Percentiles rank a stretch among this genome's conserved stretches.
These are phyloP conservation scores for Isoperla grammatica DNA, from an alignment of 2,888 invertebrate genomes.

Conservation along the genomic window DNA sequence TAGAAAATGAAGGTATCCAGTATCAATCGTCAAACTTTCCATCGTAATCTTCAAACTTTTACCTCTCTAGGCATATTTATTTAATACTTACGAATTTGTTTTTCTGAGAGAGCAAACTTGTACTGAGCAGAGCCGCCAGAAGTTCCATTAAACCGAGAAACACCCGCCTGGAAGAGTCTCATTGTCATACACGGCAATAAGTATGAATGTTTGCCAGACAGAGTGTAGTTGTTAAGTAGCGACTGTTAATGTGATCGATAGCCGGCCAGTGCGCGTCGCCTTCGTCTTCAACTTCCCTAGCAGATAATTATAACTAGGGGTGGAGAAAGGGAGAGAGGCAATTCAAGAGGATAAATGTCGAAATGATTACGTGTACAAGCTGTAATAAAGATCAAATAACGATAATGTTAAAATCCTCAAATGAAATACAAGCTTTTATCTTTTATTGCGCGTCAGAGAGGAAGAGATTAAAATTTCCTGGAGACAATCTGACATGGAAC, in stretches of 20 bases:
- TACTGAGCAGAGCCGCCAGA: too few species aligned
- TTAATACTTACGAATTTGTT: too few species aligned
- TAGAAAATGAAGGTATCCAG: too few species aligned
- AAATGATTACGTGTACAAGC: conserved; percentile 23
- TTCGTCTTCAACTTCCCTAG: conserved; percentile 1
- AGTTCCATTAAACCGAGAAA: too few species aligned
- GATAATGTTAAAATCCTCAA: conserved; percentile 23
- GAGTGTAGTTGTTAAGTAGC: conserved; percentile 1
- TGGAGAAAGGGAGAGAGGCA: neutral
- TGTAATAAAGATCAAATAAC: conserved; percentile 21
- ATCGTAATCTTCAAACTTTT: too few species aligned
- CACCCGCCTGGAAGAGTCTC: too few species aligned
- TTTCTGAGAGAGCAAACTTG: too few species aligned
- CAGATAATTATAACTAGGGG: conserved; percentile 21
- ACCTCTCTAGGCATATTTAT: too few species aligned
- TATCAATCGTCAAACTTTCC: too few species aligned
- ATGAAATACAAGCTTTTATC: neutral
- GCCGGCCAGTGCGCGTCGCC: neutral
- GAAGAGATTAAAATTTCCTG: neutral
- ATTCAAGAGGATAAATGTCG: conserved; percentile 21
- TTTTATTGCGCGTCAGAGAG: neutral
- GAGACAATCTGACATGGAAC: too few species aligned
- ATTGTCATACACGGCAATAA: too few species aligned
- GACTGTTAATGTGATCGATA: conserved; percentile 2
- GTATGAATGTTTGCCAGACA: neutral